Conservation (phyloP, 2,797 vertebrate genomes). For the Acropternis orthonyx region DNA sequence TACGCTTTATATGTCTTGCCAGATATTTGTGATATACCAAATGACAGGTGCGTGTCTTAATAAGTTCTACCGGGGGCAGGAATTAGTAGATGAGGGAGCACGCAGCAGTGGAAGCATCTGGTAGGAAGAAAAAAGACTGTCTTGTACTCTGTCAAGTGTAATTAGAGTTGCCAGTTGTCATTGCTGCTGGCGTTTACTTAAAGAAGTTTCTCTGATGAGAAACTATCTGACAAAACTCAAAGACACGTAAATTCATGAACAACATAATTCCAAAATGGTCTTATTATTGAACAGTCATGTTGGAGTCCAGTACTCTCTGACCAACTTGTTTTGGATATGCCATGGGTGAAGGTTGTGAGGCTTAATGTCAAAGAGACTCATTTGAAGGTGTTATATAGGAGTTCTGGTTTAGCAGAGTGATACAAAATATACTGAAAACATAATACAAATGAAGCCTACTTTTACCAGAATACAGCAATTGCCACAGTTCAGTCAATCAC, state of each 20-base stretch:
- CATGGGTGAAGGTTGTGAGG: neutral
- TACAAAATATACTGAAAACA: neutral
- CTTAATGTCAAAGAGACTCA: neutral
- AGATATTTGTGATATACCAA: slow-evolving; percentile 56
- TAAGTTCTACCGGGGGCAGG: slow-evolving; percentile 69
- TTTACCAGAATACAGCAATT: neutral
- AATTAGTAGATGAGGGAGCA: slow-evolving; percentile 68
- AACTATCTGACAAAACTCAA: slow-evolving; percentile 56
- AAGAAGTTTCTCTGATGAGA: slow-evolving; percentile 67
- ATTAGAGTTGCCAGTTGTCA: slow-evolving; percentile 74
- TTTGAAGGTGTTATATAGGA: neutral
- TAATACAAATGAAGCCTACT: neutral
- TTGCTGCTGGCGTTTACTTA: slow-evolving; percentile 65
- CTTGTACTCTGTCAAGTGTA: slow-evolving; percentile 75
- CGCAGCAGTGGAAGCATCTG: slow-evolving; percentile 72
- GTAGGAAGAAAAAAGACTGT: slow-evolving; percentile 66
- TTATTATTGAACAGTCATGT: neutral
- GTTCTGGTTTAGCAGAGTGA: neutral
- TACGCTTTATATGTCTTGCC: slow-evolving; percentile 49
- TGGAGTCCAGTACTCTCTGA: neutral
- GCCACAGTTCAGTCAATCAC: neutral
- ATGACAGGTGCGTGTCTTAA: slow-evolving; percentile 73
- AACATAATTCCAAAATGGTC: slow-evolving; percentile 22
- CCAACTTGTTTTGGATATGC: neutral
- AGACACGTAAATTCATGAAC: slow-evolving; percentile 18